A percentile compares a stretch with the other conserved stretches of the same genome.
Conservation (phyloP, 1,140 invertebrate species). For the Antheraea pernyi region DNA sequence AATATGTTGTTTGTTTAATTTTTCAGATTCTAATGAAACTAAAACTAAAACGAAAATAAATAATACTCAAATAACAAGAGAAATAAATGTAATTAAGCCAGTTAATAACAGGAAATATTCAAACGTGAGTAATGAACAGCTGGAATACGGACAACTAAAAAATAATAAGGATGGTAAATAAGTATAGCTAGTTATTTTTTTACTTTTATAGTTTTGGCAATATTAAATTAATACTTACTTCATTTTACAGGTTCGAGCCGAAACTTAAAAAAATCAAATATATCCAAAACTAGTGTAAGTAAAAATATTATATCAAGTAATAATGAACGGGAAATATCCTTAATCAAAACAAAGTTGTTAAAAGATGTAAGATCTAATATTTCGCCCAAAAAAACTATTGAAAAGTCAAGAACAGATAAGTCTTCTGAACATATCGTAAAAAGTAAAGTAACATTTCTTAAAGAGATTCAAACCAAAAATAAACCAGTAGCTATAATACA, state of each 20-base stretch:
- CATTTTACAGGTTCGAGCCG: conserved; percentile 36
- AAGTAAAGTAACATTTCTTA: conserved; percentile 30
- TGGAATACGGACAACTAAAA: not conserved
- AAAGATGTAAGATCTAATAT: conserved; percentile 30
- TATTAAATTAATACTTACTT: not conserved
- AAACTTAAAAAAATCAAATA: conserved; percentile 21
- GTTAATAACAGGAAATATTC: conserved; percentile 29
- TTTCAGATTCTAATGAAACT: conserved; percentile 37
- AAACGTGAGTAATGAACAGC: not conserved
- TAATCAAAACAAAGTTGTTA: conserved; percentile 24
- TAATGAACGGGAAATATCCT: conserved; percentile 34
- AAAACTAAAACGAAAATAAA: conserved; percentile 43
- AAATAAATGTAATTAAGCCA: conserved; percentile 30
- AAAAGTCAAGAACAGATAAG: conserved; percentile 29
- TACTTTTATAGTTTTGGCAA: not conserved
- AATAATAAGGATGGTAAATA: not conserved
- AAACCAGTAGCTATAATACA: conserved; percentile 43
- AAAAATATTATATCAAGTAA: conserved; percentile 36
- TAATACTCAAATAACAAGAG: conserved; percentile 37
- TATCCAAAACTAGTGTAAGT: conserved; percentile 35
- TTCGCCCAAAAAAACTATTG: conserved; percentile 17
- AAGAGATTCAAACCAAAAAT: conserved; percentile 36
- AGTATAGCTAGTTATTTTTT: not conserved
- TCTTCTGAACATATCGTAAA: conserved; percentile 27
- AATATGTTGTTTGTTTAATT: not conserved